Base-by-base conservation (phyloP, 2,888 invertebrate genomes). In the Epicampocera succincta region DNA sequence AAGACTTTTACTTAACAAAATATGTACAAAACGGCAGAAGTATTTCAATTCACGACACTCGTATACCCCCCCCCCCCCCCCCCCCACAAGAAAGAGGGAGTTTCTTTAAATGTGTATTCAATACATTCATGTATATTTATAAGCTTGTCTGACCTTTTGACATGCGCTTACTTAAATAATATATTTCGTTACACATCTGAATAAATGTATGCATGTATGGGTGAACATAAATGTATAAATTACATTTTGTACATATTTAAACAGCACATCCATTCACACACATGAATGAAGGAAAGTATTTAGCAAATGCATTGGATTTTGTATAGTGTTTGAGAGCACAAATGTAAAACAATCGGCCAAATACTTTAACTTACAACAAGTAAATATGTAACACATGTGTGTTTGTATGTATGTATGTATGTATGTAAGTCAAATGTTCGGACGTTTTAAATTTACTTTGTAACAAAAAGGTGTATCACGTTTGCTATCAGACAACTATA, bases 81-180 rank as follows among this genome's bases (percentile, higher is more conserved):
- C 60, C 54, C 3, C 40, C 11, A 71, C 12, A n/a, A 42, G 73
- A 76, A 77, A 73, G 65, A 65, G 82, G 78, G 77, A 78, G 69
- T 77, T 82, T 65, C 74, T 82, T 65, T 38, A 33, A 63, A 81
- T 76, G 72, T 72, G 44, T 73, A 42, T 80, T 69, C 63, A 74
- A 80, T 80, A 76, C 54, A 63, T 77, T 61, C 44, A 73, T 76
- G 68, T 74, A 46, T 82, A 82, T 82, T 74, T 82, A 71, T 78
- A 78, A 82, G 82, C 82, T 75, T 75, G 82, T 78, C 78, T 82
- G 82, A 82, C 82, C 82, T 82, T 71, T 82, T 82, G 82, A 82
- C 82, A 82, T 82, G 82, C 82, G 82, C 78, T 82, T 82, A 75
- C 78, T 78, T 71, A 82, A 82, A 78, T 63, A 75, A 82, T 74